phyloP scores from a whole-genome alignment of 2,113 vertebrate species.

The Dissostichus mawsoni region DNA sequence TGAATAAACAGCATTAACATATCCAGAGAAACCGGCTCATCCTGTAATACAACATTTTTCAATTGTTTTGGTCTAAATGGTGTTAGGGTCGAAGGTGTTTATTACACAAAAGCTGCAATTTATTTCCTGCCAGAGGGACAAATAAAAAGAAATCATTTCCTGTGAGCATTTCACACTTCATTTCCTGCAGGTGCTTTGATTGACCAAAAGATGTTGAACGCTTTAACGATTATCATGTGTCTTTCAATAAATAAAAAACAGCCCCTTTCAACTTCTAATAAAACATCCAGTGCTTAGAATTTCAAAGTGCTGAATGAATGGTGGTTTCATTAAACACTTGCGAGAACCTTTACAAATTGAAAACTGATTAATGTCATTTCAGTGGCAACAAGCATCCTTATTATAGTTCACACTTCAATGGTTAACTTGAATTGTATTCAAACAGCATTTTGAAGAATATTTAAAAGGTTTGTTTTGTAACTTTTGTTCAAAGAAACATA shows the following conservation, averaged over 20 bases:
- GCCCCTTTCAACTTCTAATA: background rate
- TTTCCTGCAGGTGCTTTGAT: slow-evolving; percentile 4
- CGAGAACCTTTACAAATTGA: background rate
- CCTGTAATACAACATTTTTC: background rate
- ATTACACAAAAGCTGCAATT: slow-evolving; percentile 11
- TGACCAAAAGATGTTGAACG: background rate
- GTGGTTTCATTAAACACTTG: background rate
- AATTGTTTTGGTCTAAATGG: slow-evolving; percentile 4
- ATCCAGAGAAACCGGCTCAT: background rate
- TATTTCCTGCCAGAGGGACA: slow-evolving; percentile 22
- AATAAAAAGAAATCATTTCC: slow-evolving; percentile 32
- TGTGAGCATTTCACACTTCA: slow-evolving; percentile 17
- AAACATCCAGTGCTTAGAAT: background rate
- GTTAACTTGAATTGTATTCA: background rate
- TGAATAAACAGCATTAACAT: background rate
- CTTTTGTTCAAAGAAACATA: background rate
- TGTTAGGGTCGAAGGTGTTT: background rate
- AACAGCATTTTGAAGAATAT: background rate
- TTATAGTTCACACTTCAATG: too few species aligned
- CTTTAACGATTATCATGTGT: background rate
- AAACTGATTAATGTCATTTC: background rate
- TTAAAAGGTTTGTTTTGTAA: background rate
- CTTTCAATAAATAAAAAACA: background rate
- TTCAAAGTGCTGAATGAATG: background rate
- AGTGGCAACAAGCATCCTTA: background rate